A percentile compares a stretch with the other conserved stretches of the same genome.
These are phyloP conservation scores for Elysia chlorotica DNA, from an alignment of 1,140 invertebrate species.

Conservation along the genomic window DNA sequence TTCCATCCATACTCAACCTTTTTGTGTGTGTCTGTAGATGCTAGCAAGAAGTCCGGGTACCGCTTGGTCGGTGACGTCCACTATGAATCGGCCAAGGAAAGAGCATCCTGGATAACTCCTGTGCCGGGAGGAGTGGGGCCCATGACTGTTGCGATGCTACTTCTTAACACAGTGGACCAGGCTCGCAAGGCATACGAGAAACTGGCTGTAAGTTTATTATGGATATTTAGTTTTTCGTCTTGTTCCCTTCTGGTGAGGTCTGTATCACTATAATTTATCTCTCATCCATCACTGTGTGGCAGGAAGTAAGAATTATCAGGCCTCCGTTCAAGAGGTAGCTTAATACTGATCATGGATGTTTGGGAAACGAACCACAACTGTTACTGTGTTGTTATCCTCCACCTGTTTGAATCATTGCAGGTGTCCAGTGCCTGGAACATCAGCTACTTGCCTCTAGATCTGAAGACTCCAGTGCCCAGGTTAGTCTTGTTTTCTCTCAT, in stretches of 20 bases:
- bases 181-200: slow-evolving; percentile 68
- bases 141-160: slow-evolving; percentile 98
- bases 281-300: too few relatives aligned
- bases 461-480: slow-evolving; percentile 60
- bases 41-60: slow-evolving; percentile 80
- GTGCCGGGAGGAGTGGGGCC: slow-evolving; percentile 98
- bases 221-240: background rate
- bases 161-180: slow-evolving; percentile 91
- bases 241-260: too few relatives aligned
- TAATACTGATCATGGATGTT: too few relatives aligned
- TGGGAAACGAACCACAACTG: too few relatives aligned
- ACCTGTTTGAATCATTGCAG: too few relatives aligned
- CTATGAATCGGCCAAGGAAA: slow-evolving; percentile 76
- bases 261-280: too few relatives aligned
- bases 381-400: background rate
- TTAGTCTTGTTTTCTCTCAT: too few relatives aligned
- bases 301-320: too few relatives aligned
- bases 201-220: slow-evolving; percentile 28
- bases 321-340: too few relatives aligned
- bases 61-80: slow-evolving; percentile 94
- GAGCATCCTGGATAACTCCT: slow-evolving; percentile 91
- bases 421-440: slow-evolving; percentile 60
- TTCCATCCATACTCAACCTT: too few relatives aligned
- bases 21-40: slow-evolving; percentile 77
- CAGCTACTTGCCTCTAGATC: slow-evolving; percentile 44